phyloP scores from a whole-genome alignment of 1,140 invertebrate genomes.

The Drosophila arizonae region DNA sequence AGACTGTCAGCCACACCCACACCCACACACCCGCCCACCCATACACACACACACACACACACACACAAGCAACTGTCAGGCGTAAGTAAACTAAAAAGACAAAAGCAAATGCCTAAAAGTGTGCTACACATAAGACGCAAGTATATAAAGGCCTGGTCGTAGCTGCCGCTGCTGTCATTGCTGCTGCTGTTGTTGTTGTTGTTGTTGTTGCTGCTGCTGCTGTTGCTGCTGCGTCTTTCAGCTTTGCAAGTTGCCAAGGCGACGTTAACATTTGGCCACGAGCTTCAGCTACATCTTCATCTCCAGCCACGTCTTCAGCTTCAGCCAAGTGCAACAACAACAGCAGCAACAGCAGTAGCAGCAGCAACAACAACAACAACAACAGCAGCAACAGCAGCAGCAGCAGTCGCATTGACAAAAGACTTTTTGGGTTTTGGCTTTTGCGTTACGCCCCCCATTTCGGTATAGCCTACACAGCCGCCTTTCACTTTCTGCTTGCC shows the following conservation, averaged over 20 bases:
- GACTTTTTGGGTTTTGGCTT: slow-evolving; percentile 39
- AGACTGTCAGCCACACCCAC: slow-evolving; percentile 62
- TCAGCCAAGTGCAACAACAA: slow-evolving; percentile 52
- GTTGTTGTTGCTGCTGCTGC: slow-evolving; percentile 29
- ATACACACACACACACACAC: background rate
- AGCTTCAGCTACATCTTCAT: slow-evolving; percentile 23
- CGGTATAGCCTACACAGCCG: background rate
- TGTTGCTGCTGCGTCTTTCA: slow-evolving; percentile 56
- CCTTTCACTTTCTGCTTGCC: slow-evolving; percentile 8
- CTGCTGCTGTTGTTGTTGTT: slow-evolving; percentile 20
- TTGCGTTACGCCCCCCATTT: slow-evolving; percentile 23
- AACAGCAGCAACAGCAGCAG: slow-evolving; percentile 17
- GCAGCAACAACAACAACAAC: slow-evolving; percentile 40
- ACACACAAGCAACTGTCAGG: slow-evolving; percentile 5
- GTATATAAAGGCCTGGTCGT: slow-evolving; percentile 56
- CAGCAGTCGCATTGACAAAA: slow-evolving; percentile 46
- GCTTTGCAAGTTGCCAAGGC: slow-evolving; percentile 64
- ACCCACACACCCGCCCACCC: slow-evolving; percentile 23
- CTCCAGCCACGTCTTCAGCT: slow-evolving; percentile 14
- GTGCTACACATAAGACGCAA: slow-evolving; percentile 72
- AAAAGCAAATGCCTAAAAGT: slow-evolving; percentile 76
- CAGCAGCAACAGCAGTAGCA: slow-evolving; percentile 24
- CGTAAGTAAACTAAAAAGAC: slow-evolving; percentile 80
- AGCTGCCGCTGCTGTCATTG: slow-evolving; percentile 23
- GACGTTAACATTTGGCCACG: slow-evolving; percentile 45